Evolutionary conservation across 2,888 invertebrate genomes (phyloP), one percentile per base, ranked within the genome.

Genomic region (Drosophila mayaguana): DNA sequence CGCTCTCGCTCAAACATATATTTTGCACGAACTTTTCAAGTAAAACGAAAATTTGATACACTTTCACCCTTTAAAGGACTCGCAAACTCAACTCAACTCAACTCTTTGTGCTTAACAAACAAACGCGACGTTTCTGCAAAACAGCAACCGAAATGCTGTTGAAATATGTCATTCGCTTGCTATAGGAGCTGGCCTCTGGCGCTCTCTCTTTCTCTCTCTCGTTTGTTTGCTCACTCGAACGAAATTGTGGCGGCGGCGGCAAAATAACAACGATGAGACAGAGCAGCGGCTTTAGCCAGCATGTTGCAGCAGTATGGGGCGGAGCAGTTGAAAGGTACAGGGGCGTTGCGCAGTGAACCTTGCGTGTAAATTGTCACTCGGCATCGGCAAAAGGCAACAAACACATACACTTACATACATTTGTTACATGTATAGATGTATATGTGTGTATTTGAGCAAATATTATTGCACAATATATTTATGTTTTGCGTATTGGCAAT

Each of bases 61-160:
- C 88, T 84, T 89, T 89, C 88, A 84, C 89, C 83, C 85, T 89
- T 89, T 89, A 89, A 86, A 89, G 88, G 73, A 75, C 64, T 74
- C 67, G 38, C 48, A 75, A 50, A 50, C 50, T 50, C 48, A 25
- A 50, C 54, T 50, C 55, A 28, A 46, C 46, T 25, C 46, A 32
- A 45, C 55, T 51, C 56, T 61, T 40, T 53, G 54, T 50, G 56
- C 60, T 57, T 38, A 51, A 36, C 62, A 71, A 78, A 63, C 59
- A 64, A 61, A 66, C 54, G 46, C 51, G 22, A n/a, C 46, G 34
- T 28, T 28, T 7, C 51, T 40, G 36, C 42, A 36, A 73, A 50
- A 56, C 71, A 59, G 62, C 65, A 63, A 55, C 61, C 68, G 48
- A 72, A 78, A 66, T 70, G 61, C 72, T 75, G 72, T 74, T 81